Conservation (phyloP, 1,140 invertebrate species). For the Hylaeus anthracinus region DNA sequence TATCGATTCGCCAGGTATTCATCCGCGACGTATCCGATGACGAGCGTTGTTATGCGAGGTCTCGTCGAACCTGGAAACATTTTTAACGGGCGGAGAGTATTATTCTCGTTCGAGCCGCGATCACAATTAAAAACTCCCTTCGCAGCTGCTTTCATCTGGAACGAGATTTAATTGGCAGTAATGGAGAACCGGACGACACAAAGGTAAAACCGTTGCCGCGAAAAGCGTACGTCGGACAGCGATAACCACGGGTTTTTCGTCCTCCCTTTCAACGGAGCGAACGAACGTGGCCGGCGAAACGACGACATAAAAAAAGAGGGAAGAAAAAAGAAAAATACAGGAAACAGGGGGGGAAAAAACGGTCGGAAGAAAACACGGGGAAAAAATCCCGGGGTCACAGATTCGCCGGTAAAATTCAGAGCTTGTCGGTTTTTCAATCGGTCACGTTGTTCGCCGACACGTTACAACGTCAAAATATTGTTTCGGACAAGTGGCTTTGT, state of each 20-base stretch:
- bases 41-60: neutral
- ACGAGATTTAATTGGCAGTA: conserved; percentile 24
- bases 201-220: neutral
- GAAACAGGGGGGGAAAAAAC: no score
- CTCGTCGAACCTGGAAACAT: no score
- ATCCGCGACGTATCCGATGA: neutral
- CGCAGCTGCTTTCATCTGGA: neutral
- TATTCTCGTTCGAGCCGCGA: neutral
- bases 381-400: neutral
- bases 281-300: neutral
- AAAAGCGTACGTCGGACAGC: neutral
- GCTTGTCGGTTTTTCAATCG: conserved; percentile 39
- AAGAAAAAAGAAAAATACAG: no score
- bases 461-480: conserved; percentile 50
- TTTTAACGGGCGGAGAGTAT: neutral
- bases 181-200: neutral
- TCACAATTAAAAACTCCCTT: neutral
- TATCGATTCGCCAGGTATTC: neutral
- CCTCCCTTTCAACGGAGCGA: neutral
- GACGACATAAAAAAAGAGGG: no score
- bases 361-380: no score
- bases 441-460: conserved; percentile 24
- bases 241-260: neutral
- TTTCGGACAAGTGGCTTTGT: conserved; percentile 37
- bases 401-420: conserved; percentile 34